Evolutionary conservation across 1,140 invertebrate species (phyloP).

Genomic region (Frieseomelitta varia): DNA sequence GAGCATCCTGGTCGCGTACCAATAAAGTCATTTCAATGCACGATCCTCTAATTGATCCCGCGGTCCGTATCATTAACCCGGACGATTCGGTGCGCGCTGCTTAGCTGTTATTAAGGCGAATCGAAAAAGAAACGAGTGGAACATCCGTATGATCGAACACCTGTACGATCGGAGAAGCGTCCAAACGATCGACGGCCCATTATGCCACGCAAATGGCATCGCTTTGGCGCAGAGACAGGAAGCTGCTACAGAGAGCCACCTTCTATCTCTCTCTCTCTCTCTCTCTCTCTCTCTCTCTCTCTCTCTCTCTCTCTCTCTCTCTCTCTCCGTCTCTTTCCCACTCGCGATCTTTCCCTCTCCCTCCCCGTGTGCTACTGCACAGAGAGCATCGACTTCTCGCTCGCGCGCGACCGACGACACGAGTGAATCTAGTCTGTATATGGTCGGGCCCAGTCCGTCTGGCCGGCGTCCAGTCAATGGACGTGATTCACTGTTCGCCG

Average conservation of each 20-base stretch:
- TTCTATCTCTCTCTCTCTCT: no score
- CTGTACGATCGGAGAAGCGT: slow-evolving; percentile 33
- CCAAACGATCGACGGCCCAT: slow-evolving; percentile 42
- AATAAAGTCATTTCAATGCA: slow-evolving; percentile 25
- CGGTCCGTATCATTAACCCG: slow-evolving; percentile 11
- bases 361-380: not conserved
- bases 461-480: slow-evolving; percentile 73
- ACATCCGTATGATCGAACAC: slow-evolving; percentile 34
- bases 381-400: slow-evolving; percentile 39
- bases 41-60: slow-evolving; percentile 9
- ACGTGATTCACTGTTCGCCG: slow-evolving; percentile 73
- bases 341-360: no score
- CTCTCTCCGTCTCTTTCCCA: not conserved
- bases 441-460: slow-evolving; percentile 73
- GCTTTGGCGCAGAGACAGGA: slow-evolving; percentile 39
- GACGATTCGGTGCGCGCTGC: not conserved
- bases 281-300: no score
- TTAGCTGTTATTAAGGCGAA: slow-evolving; percentile 25
- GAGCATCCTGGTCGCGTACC: not conserved
- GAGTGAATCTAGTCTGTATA: slow-evolving; percentile 78
- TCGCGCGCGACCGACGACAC: slow-evolving; percentile 54
- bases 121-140: slow-evolving; percentile 5
- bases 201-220: slow-evolving; percentile 44
- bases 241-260: slow-evolving; percentile 11
- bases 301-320: no score